Conservation (phyloP, 2,797 vertebrate genomes). For the Sebastes paucispinis region DNA sequence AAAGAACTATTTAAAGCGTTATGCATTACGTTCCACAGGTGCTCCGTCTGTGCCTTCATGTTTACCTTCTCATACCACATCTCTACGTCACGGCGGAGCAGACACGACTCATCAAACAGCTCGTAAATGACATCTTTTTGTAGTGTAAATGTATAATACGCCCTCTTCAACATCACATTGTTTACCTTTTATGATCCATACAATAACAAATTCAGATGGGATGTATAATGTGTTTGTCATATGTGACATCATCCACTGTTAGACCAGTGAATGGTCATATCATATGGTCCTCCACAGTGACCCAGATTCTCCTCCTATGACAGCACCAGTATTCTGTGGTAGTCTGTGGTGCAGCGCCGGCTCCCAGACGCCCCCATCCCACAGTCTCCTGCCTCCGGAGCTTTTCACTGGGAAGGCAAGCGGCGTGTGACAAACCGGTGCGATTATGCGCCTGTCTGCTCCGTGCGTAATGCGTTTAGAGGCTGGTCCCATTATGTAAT, state of each 20-base stretch:
- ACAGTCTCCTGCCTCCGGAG: slow-evolving; percentile 23
- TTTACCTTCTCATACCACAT: too few species aligned
- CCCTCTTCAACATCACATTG: too few species aligned
- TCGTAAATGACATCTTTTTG: too few species aligned
- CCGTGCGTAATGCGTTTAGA: slow-evolving; percentile 40
- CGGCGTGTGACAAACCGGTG: slow-evolving; percentile 59
- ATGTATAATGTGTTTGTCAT: not conserved
- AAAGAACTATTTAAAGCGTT: too few species aligned
- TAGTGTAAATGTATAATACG: too few species aligned
- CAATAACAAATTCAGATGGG: too few species aligned
- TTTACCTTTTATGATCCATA: too few species aligned
- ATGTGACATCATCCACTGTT: not conserved
- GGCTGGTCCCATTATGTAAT: slow-evolving; percentile 58
- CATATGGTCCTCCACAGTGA: slow-evolving; percentile 11
- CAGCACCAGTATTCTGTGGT: not conserved
- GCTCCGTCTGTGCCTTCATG: too few species aligned
- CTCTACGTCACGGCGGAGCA: too few species aligned
- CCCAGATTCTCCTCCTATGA: slow-evolving; percentile 56
- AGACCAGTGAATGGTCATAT: not conserved
- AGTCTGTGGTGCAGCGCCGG: slow-evolving; percentile 24
- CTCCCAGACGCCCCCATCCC: slow-evolving; percentile 22
- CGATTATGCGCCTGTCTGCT: slow-evolving; percentile 50
- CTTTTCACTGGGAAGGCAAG: slow-evolving; percentile 22
- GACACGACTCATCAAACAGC: too few species aligned
- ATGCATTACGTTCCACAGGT: fast-evolving